A percentile compares a stretch with the other conserved stretches of the same genome.
phyloP scores from a whole-genome alignment of 2,888 invertebrate species.

The Sesamia inferens region DNA sequence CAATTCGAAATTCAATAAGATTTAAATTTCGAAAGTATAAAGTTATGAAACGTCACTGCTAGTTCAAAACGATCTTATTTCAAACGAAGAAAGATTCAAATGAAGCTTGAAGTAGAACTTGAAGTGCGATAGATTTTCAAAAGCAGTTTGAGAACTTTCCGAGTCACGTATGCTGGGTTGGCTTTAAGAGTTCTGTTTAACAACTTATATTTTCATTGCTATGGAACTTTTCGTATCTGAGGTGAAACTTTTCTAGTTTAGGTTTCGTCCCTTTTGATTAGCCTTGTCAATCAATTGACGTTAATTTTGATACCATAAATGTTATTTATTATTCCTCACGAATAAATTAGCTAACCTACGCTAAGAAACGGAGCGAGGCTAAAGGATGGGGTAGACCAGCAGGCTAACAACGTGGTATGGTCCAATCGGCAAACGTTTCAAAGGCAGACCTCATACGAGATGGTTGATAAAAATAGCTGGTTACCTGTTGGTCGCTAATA shows the following conservation, averaged over 20 bases:
- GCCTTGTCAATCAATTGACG: slow-evolving; percentile 13
- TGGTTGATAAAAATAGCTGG: no score
- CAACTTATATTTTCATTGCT: slow-evolving; percentile 51
- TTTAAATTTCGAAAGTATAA: slow-evolving; percentile 49
- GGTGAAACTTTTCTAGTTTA: slow-evolving; percentile 28
- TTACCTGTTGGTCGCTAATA: no score
- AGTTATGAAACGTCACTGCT: slow-evolving; percentile 51
- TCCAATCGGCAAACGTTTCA: no score
- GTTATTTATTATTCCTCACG: no score
- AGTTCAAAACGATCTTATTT: slow-evolving; percentile 60
- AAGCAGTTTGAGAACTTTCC: slow-evolving; percentile 66
- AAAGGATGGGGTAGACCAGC: no score
- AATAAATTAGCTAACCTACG: no score
- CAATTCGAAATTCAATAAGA: slow-evolving; percentile 49
- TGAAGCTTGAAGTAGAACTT: slow-evolving; percentile 52
- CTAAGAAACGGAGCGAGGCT: no score
- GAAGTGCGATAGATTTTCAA: slow-evolving; percentile 64
- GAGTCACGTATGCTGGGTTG: slow-evolving; percentile 65
- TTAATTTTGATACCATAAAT: no score
- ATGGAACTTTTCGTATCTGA: slow-evolving; percentile 32
- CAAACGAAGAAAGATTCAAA: slow-evolving; percentile 57
- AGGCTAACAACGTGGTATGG: no score
- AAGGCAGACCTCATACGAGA: no score
- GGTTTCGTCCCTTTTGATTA: slow-evolving; percentile 30
- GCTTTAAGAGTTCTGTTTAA: slow-evolving; percentile 57